Conservation (phyloP, 2,888 invertebrate genomes). For the Heliconius cydno region DNA sequence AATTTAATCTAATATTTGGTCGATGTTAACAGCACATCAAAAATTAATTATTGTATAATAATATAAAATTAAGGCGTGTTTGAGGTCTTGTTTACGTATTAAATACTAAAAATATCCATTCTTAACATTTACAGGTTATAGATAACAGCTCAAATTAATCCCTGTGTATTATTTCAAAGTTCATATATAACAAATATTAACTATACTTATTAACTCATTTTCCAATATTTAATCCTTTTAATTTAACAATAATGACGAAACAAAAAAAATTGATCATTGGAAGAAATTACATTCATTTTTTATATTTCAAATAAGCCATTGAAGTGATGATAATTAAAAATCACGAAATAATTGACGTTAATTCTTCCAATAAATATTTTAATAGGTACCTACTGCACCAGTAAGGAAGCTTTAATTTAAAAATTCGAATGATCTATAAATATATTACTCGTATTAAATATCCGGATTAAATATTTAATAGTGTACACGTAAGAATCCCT, state of each 20-base stretch:
- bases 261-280: neutral
- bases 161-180: no score
- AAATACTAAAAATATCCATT: neutral
- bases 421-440: no score
- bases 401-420: no score
- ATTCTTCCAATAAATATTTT: no score
- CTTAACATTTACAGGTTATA: neutral
- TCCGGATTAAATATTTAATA: no score
- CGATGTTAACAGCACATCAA: constrained; percentile 4
- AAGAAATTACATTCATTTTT: neutral
- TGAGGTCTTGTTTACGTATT: constrained; percentile 4
- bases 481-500: no score
- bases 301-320: neutral
- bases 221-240: neutral
- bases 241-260: constrained; percentile 10
- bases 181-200: no score
- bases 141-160: neutral
- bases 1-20: constrained; percentile 15
- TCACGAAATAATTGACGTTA: neutral
- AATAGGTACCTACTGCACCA: no score
- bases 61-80: neutral
- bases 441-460: no score
- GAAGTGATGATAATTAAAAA: neutral
- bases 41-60: neutral
- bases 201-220: neutral